Base-by-base conservation (phyloP, 2,888 invertebrate genomes). In the Theretra japonica region DNA sequence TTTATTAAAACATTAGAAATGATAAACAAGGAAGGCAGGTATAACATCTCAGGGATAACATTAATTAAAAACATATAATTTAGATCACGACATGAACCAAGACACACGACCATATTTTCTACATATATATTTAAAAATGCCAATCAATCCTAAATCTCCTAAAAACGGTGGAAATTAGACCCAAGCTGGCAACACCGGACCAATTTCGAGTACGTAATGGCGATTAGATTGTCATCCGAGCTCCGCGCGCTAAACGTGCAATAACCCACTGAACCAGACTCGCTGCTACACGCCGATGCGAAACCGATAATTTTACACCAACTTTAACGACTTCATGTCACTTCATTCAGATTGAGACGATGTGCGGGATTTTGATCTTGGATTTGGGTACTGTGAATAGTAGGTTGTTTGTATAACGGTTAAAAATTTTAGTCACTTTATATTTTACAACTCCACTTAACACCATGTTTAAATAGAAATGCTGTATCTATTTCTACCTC, bases 211-310 rank as follows among this genome's bases (percentile, higher is more conserved):
- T 76, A 75, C 71, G 75, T 86, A 86, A 88, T 86, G 88, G 86
- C 88, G 86, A 87, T 89, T 87, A 88, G 82, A 89, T 86, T 87
- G 88, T 86, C 86, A 87, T 83, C 82, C 78, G 81, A 77, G 77
- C 80, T 79, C 78, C 82, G 79, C 80, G 82, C 79, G 82, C 83
- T 88, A 86, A 88, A 79, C 82, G 86, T 77, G 79, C 77, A 80
- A 79, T 85, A 85, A 88, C 62, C 21, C 17, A 23, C 41, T 88
- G 82, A 85, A 85, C 81, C 80, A 75, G 69, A 21, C 30, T 25
- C 25, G 11, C n/a, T 8, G 56, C 28, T 57, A 56, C 70, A 59
- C 23, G 25, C 19, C 21, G 60, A 60, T 70, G 59, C 19, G 74
- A 78, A 79, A 83, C 79, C 23, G 73, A 72, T 73, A 30, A 68